Base-by-base conservation (phyloP, 2,888 invertebrate species). In the Tenthredo amoena region DNA sequence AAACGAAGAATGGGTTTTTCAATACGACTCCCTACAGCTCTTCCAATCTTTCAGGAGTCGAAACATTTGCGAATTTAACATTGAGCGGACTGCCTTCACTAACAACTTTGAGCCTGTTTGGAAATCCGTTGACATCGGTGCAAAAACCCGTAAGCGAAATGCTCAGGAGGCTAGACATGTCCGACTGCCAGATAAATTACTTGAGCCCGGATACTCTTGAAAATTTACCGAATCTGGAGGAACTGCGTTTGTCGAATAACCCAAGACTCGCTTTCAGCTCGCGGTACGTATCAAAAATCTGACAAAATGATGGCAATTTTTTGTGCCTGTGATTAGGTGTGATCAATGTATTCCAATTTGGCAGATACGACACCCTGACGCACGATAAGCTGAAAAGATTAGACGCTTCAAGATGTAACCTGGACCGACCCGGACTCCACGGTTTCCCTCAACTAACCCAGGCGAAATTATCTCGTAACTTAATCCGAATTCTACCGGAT, bases 31-130 rank as follows among this genome's bases (percentile, higher is more conserved):
- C 21, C 10, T 18, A 43, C 18, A 40, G 37, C 10, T 43, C 21
- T 58, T 6, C 10, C 1, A 43, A 62, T 47, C 18, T 83, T 83
- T 50, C 83, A 92, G 92, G 71, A 65, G 90, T 97, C 82, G 95
- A 94, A 89, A 94, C 95, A 83, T 94, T 97, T 84, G 96, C 95
- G 86, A 95, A 95, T 84, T 95, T 95, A 85, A 96, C 96, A 94
- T 95, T 96, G 89, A 93, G 94, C 76, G 95, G 95, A 40, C 91
- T 97, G 87, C 95, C 95, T 55, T 94, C 95, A 86, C 94, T 97
- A 87, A 95, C 95, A 43, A 95, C 96, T 89, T 94, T 97, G 65
- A 96, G 96, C 90, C 94, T 97, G 87, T 95, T 95, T 4, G 94
- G 95, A 88, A 97, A 97, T 89, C 95, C 93, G 58, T 87, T 93